Percentiles rank a stretch among this genome's conserved stretches.
phyloP scores from a whole-genome alignment of 2,797 vertebrate species.

The Poeciliopsis paucimaculata region DNA sequence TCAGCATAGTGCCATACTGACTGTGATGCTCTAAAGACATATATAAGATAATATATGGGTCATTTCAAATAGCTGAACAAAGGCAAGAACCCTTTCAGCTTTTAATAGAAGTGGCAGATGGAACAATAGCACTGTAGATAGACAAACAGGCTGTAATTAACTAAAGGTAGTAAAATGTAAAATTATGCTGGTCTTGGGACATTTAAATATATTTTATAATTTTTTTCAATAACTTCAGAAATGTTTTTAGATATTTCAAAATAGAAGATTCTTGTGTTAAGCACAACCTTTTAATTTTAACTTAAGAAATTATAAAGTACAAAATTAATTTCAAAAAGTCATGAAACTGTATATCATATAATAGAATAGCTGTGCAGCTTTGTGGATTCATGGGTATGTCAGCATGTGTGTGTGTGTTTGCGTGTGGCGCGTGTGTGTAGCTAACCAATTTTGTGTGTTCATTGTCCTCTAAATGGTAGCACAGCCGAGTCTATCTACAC shows the following conservation, averaged over 20 bases:
- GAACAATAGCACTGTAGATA: constrained; percentile 46
- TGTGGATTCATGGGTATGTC: not conserved
- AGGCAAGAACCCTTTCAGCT: constrained; percentile 34
- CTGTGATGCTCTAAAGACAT: constrained; percentile 23
- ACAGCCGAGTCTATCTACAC: constrained; percentile 58
- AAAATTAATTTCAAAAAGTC: not conserved
- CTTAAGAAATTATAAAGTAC: not conserved
- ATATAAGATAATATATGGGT: constrained; percentile 23
- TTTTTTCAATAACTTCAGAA: not conserved
- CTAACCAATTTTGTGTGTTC: constrained; percentile 43
- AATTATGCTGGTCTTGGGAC: constrained; percentile 24
- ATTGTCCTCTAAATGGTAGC: constrained; percentile 68
- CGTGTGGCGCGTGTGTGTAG: not conserved
- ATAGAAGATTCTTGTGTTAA: not conserved
- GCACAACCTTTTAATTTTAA: not conserved
- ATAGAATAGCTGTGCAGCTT: not conserved
- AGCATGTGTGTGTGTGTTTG: constrained; percentile 10
- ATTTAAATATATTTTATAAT: not conserved
- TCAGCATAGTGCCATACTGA: constrained; percentile 11
- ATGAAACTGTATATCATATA: not conserved
- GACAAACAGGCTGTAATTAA: constrained; percentile 37
- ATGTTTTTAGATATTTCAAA: constrained; percentile 9
- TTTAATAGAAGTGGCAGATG: constrained; percentile 52
- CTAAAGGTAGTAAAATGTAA: constrained; percentile 40
- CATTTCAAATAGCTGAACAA: constrained; percentile 15